Evolutionary conservation across 2,797 vertebrate species (phyloP), one percentile per base, ranked within the genome.

Genomic region (Chaetophractus vellerosus): DNA sequence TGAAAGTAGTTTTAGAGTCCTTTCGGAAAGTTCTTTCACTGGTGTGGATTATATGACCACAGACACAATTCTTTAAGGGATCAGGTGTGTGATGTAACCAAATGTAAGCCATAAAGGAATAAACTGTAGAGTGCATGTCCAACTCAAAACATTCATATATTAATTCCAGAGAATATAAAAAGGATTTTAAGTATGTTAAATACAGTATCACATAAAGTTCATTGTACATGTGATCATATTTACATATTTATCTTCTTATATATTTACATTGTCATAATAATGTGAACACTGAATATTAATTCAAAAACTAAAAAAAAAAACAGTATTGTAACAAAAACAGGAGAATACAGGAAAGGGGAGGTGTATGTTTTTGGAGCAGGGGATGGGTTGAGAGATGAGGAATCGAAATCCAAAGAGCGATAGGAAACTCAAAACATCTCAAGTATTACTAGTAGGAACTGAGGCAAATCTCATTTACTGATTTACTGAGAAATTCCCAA

Each of bases 1-100:
- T 83, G 26, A 90, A 89, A 92, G n/a, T 24, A 61, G n/a, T 48
- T 90, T 48, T n/a, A 69, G 50, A 81, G 12, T 91, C 93, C 90
- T 91, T 88, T 91, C 11, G 85, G 38, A 85, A 80, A 92, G 45
- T 31, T 45, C 45, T 45, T 45, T 45, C 45, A 23, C 48, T 63
- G 23, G 41, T n/a, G 59, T 18, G 26, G 12, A 78, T 52, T 64
- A 72, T 9, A 55, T 48, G 18, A 68, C 72, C 72, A 81, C 59
- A 78, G 78, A 63, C 80, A 21, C 36, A 88, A 66, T 61, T 93
- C 26, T n/a, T 71, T 95, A 19, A 4, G 26, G 38, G 21, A 15
- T 78, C 66, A 24, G 12, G 18, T 78, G 45, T 78, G 14, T n/a
- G 5, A 83, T 55, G 19, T 59, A 6, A 21, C 16, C 48, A 91